These are phyloP conservation scores for Sinonovacula constricta DNA, from an alignment of 1,140 invertebrate genomes.

Conservation along the genomic window DNA sequence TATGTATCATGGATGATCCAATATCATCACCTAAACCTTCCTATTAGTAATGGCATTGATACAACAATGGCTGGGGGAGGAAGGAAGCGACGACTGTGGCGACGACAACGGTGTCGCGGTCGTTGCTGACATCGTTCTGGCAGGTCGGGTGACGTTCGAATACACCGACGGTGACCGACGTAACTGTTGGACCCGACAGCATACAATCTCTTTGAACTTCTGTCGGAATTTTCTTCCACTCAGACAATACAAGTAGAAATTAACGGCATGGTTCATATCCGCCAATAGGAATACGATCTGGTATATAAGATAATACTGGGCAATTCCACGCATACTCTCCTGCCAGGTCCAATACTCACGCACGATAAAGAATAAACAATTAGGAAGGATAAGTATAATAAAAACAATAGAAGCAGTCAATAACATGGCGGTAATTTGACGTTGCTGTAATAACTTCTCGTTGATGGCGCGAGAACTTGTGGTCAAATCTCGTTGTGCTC, in stretches of 20 bases:
- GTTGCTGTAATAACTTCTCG: slow-evolving; percentile 61
- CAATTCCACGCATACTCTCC: slow-evolving; percentile 16
- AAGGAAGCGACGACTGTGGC: not conserved
- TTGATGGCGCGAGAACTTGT: slow-evolving; percentile 48
- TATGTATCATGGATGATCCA: too few species aligned
- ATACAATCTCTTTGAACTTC: slow-evolving; percentile 48
- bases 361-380: slow-evolving; percentile 66
- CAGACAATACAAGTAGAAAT: slow-evolving; percentile 71
- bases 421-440: slow-evolving; percentile 68
- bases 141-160: not conserved
- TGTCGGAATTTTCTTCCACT: slow-evolving; percentile 66
- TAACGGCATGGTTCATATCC: slow-evolving; percentile 67
- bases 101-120: not conserved
- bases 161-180: not conserved
- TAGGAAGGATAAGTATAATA: slow-evolving; percentile 64
- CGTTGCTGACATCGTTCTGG: not conserved
- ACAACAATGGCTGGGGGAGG: too few species aligned
- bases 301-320: slow-evolving; percentile 48
- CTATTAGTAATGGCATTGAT: too few species aligned
- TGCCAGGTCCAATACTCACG: slow-evolving; percentile 51
- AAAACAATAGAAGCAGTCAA: slow-evolving; percentile 66
- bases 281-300: slow-evolving; percentile 64
- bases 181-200: not conserved
- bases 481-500: slow-evolving; percentile 54
- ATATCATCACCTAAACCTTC: too few species aligned